Percentiles rank a stretch among this genome's conserved stretches.
Evolutionary conservation across 2,113 vertebrate species (phyloP).

Genomic region (Falcunculus frontatus): DNA sequence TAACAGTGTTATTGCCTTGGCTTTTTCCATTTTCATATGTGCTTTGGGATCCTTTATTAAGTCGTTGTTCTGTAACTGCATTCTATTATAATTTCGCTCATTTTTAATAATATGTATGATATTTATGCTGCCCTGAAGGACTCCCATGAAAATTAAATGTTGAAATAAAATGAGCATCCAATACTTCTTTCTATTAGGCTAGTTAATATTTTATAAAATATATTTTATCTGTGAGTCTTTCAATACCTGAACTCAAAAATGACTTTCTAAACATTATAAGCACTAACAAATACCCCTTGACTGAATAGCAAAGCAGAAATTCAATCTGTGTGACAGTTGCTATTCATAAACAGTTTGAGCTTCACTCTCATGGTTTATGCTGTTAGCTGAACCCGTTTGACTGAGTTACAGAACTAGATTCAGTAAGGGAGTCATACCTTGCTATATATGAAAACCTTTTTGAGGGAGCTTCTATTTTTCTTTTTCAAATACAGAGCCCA

Average conservation of each 20-base stretch:
- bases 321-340: conserved; percentile 32
- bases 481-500: neutral
- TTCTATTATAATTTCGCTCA: conserved; percentile 32
- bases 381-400: conserved; percentile 12
- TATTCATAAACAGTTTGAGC: conserved; percentile 34
- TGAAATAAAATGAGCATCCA: conserved; percentile 52
- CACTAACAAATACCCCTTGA: conserved; percentile 35
- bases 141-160: conserved; percentile 57
- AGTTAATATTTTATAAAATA: conserved; percentile 45
- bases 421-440: neutral
- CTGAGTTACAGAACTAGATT: conserved; percentile 25
- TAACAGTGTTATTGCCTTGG: neutral
- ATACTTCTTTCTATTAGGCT: conserved; percentile 3
- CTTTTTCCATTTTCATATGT: neutral
- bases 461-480: neutral
- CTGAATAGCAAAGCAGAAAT: conserved; percentile 56
- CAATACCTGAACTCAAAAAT: conserved; percentile 38
- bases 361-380: conserved; percentile 4
- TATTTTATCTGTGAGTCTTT: conserved; percentile 28
- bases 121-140: conserved; percentile 51
- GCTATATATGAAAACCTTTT: neutral
- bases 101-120: conserved; percentile 39
- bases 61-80: conserved; percentile 24
- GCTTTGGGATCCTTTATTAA: conserved; percentile 28
- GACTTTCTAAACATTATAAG: conserved; percentile 55